A percentile compares a stretch with the other conserved stretches of the same genome.
phyloP scores from a whole-genome alignment of 2,888 invertebrate species.

The Stegophylla sp. region DNA sequence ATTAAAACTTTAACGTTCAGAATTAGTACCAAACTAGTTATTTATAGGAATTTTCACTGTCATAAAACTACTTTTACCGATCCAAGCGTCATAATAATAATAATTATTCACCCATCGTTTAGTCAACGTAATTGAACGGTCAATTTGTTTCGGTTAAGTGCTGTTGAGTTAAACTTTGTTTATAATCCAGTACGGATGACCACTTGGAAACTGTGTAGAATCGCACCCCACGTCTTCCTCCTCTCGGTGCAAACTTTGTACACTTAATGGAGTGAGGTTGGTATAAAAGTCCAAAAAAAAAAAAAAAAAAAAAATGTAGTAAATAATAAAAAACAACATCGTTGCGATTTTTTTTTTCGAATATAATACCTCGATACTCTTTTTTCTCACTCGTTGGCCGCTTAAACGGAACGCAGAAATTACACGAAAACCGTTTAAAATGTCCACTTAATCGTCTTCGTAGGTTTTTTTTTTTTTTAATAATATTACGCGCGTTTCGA shows the following conservation, averaged over 20 bases:
- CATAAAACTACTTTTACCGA: too few species aligned
- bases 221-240: background rate
- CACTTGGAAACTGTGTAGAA: constrained; percentile 9
- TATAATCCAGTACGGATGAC: background rate
- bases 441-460: background rate
- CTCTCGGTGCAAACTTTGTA: constrained; percentile 19
- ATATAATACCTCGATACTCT: background rate
- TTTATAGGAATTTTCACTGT: too few species aligned
- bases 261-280: background rate
- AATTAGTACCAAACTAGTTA: too few species aligned
- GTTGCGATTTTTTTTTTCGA: background rate
- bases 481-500: too few species aligned
- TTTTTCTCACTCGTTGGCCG: background rate
- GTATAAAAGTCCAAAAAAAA: constrained; percentile 13
- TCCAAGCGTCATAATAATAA: background rate
- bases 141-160: background rate
- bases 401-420: background rate
- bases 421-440: background rate
- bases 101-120: background rate
- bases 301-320: background rate
- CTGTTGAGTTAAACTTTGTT: constrained; percentile 19
- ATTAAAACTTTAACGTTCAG: too few species aligned
- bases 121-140: background rate
- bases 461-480: too few species aligned
- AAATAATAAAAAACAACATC: background rate